Conservation (phyloP, 1,140 invertebrate genomes). For the Dolichoris vasculosae region DNA sequence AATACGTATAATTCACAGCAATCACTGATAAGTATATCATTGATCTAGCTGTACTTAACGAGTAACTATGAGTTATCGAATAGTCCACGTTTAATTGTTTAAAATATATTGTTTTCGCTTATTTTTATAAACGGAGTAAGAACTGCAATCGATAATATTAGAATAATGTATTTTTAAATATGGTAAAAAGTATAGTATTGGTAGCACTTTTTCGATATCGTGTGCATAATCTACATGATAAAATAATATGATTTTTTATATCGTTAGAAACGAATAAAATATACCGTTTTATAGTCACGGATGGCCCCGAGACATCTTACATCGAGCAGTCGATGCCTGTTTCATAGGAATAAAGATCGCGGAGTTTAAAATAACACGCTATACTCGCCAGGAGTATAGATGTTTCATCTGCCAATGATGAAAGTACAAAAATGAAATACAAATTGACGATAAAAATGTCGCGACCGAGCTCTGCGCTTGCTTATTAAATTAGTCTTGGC, state of each 20-base stretch:
- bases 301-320: neutral
- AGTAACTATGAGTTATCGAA: neutral
- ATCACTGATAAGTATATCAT: neutral
- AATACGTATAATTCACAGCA: neutral
- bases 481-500: constrained; percentile 15
- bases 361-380: neutral
- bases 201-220: neutral
- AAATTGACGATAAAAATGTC: constrained; percentile 19
- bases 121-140: neutral
- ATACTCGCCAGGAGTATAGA: neutral
- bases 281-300: neutral
- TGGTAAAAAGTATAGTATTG: neutral
- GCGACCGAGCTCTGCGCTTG: neutral
- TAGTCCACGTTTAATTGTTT: neutral
- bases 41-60: neutral
- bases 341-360: neutral
- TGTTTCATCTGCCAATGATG: neutral
- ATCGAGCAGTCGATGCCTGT: neutral
- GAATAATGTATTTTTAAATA: neutral
- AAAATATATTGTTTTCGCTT: neutral
- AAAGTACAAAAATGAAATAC: neutral
- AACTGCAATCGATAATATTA: neutral
- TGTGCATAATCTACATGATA: too few species aligned
- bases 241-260: too few species aligned
- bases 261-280: too few species aligned